These are phyloP conservation scores for Orientallactaga sibirica DNA, from an alignment of 2,797 vertebrate species.

Conservation along the genomic window DNA sequence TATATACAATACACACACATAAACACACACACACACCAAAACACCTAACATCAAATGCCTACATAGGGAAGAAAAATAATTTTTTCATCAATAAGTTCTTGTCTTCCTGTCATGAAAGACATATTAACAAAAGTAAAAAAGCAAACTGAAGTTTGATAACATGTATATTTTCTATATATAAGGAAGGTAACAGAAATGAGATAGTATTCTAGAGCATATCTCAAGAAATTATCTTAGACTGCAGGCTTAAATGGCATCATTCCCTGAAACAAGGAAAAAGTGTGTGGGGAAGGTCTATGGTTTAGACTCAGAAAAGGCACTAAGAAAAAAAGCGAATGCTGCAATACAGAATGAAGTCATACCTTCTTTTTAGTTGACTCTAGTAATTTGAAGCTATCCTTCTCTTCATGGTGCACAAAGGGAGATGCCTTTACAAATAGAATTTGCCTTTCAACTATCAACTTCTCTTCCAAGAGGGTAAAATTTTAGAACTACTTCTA, in stretches of 20 bases:
- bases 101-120: not conserved
- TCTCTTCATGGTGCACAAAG: not conserved
- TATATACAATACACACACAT: not conserved
- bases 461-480: not conserved
- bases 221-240: not conserved
- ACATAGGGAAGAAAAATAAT: not conserved
- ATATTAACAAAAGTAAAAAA: not conserved
- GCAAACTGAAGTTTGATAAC: not conserved
- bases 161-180: not conserved
- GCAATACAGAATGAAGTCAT: not conserved
- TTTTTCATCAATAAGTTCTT: not conserved
- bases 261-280: not conserved
- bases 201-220: not conserved
- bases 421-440: not conserved
- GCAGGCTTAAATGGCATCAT: not conserved
- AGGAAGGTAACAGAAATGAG: not conserved
- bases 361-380: not conserved
- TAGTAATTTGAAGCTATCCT: not conserved
- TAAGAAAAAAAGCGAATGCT: not conserved
- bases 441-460: not conserved
- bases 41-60: not conserved
- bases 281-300: not conserved
- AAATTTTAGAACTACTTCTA: not conserved
- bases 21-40: not conserved
- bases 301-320: not conserved